Base-by-base conservation (phyloP, 2,888 invertebrate species). In the Lasioglossum calceatum region DNA sequence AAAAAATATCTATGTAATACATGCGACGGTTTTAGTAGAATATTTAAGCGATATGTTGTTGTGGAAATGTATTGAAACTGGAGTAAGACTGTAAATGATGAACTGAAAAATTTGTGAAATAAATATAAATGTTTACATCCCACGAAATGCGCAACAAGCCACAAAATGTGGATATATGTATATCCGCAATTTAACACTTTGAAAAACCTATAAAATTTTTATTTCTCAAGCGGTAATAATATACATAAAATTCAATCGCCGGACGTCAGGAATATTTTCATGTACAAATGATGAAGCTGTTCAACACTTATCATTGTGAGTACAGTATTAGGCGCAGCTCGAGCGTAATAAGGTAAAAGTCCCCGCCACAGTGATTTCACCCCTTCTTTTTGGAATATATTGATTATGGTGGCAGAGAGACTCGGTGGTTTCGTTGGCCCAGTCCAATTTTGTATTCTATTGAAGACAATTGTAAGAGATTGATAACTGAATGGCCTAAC, bases 351-450 rank as follows among this genome's bases (percentile, higher is more conserved):
- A 1, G 94, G 94, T 72, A 94, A 84, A 94, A 97, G 97, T 71
- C 97, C 97, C 93, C 97, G 97, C 97, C 97, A 97, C 50, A 97
- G 93, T 47, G 97, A 96, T 91, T 97, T 96, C 84, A 97, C 93
- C 0, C 97, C 97, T 95, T 97, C 97, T 92, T 96, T 96, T 83
- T 93, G 94, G 3, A 94, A 92, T 72, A 97, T 96, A 27, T 70
- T 32, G 3, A 67, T 0, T 0, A 87, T 16, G 71, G 67, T 72
- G 10, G 4, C 4, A 0, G 64, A 0, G 7, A 87, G 7, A 19
- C 77, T 54, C n/a, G 87, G 88, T 10, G 91, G 83, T 77, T 86
- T 85, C 4, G 39, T 32, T 4, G 84, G 5, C 10, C 36, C 73
- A 12, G n/a, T 23, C 89, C 86, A 88, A 42, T 85, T 89, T 78